Evolutionary conservation across 2,113 vertebrate species (phyloP).

Genomic region (Lophius piscatorius): DNA sequence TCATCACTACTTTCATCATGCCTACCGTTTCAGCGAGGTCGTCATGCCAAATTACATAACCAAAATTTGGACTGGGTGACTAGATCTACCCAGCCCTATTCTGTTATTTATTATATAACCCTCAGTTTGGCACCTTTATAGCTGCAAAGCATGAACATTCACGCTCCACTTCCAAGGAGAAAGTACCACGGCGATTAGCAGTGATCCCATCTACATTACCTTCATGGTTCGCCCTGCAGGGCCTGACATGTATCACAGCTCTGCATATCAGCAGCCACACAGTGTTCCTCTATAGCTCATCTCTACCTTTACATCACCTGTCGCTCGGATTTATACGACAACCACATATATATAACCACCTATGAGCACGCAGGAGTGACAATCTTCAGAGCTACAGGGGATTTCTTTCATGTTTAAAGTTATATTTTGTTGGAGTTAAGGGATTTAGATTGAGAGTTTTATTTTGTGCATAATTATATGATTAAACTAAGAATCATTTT

Average conservation of each 20-base stretch:
- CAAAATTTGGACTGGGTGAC: slow-evolving; percentile 34
- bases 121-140: slow-evolving; percentile 36
- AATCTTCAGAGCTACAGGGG: too few relatives aligned
- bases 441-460: too few relatives aligned
- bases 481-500: too few relatives aligned
- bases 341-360: background rate
- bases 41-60: slow-evolving; percentile 35
- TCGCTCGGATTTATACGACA: background rate
- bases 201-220: background rate
- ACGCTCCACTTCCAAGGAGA: slow-evolving; percentile 25
- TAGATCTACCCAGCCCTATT: slow-evolving; percentile 37
- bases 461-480: too few relatives aligned
- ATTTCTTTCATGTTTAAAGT: too few relatives aligned
- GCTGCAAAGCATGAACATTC: slow-evolving; percentile 30
- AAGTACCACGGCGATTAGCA: background rate
- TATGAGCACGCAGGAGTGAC: too few relatives aligned
- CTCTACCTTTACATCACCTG: slow-evolving; percentile 20
- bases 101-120: slow-evolving; percentile 43
- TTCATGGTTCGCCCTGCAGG: slow-evolving; percentile 1
- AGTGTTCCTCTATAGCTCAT: slow-evolving; percentile 1
- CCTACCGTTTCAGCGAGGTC: slow-evolving; percentile 21
- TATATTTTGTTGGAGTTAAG: too few relatives aligned
- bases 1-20: slow-evolving; percentile 27
- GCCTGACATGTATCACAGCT: background rate
- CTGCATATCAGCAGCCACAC: background rate